phyloP scores from a whole-genome alignment of 2,113 vertebrate genomes.

The Sylvicapra grimmia region DNA sequence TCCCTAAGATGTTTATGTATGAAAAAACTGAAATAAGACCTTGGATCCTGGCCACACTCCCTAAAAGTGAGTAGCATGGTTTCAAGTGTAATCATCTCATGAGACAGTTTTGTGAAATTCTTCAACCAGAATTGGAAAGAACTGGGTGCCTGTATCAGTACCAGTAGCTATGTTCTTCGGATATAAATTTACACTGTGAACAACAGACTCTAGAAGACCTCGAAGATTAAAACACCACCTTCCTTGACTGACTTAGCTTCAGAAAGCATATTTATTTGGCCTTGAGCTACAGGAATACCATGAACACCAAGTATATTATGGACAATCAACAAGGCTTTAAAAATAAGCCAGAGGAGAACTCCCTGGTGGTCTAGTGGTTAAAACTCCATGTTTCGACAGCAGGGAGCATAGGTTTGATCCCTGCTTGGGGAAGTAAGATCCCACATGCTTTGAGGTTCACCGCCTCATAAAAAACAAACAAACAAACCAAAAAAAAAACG shows the following conservation, averaged over 20 bases:
- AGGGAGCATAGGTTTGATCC: background rate
- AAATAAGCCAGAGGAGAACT: background rate
- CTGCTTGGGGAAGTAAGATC: background rate
- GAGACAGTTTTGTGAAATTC: background rate
- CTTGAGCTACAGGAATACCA: background rate
- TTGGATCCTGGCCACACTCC: background rate
- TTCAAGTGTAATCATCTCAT: background rate
- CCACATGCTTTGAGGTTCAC: background rate
- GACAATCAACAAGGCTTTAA: background rate
- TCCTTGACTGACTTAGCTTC: background rate
- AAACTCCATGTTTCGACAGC: fast-evolving
- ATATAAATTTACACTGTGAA: background rate
- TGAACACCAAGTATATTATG: background rate
- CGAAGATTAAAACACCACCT: background rate
- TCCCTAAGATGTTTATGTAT: too few relatives aligned
- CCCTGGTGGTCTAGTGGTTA: background rate
- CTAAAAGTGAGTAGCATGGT: background rate
- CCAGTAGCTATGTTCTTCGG: background rate
- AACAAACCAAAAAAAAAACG: background rate
- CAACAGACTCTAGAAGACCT: background rate
- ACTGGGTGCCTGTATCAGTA: background rate
- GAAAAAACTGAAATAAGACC: background rate
- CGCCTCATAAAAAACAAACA: background rate
- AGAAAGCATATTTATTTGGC: background rate
- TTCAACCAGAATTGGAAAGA: background rate